Conservation (phyloP, 2,797 vertebrate genomes). For the Silurus lanzhouensis region DNA sequence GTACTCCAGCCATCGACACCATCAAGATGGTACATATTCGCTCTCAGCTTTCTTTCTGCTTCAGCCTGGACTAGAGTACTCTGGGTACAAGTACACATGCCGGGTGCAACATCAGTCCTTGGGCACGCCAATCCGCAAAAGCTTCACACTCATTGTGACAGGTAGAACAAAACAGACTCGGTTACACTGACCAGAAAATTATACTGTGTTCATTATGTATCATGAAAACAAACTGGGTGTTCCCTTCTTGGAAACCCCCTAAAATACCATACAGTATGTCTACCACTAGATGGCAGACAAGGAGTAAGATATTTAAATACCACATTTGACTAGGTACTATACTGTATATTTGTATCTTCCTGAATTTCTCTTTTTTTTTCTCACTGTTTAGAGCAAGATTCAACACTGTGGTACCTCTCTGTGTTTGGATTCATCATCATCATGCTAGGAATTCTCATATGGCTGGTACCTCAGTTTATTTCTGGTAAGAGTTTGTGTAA, state of each 20-base stretch:
- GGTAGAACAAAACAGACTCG: conserved; percentile 50
- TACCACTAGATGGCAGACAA: conserved; percentile 62
- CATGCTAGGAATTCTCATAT: conserved; percentile 39
- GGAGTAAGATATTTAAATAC: neutral
- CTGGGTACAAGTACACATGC: conserved; percentile 71
- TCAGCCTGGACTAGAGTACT: conserved; percentile 59
- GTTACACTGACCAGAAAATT: neutral
- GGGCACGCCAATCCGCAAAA: conserved; percentile 71
- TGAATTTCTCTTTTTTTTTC: neutral
- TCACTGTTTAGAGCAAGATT: conserved; percentile 60
- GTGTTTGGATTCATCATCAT: conserved; percentile 26
- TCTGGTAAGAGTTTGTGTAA: conserved; percentile 62
- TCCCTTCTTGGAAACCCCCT: conserved; percentile 11
- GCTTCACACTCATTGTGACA: conserved; percentile 66
- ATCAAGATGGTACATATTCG: conserved; percentile 71
- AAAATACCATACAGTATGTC: neutral
- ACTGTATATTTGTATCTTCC: neutral
- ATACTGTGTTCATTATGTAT: neutral
- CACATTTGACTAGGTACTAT: neutral
- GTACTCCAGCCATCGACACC: conserved; percentile 73
- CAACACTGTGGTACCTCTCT: conserved; percentile 34
- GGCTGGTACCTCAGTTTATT: conserved; percentile 46
- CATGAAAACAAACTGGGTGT: conserved; percentile 5
- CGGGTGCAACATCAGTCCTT: conserved; percentile 73
- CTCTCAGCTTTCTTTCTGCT: conserved; percentile 75